Percentiles rank a stretch among this genome's conserved stretches.
phyloP scores from a whole-genome alignment of 2,888 invertebrate species.

The Brachyptera putata region DNA sequence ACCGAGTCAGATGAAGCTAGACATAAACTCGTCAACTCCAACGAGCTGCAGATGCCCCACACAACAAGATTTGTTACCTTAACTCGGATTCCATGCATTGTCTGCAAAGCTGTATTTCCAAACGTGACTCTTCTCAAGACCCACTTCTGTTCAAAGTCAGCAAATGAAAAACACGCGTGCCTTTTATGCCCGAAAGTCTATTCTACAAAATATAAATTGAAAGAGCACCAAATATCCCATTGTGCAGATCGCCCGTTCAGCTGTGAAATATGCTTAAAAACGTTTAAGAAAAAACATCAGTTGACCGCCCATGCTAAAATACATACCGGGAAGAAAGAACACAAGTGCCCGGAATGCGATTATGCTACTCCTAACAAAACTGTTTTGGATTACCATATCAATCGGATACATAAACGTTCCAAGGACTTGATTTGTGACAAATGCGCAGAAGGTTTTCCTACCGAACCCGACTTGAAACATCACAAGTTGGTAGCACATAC shows the following conservation, averaged over 20 bases:
- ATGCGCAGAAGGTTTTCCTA: conserved; percentile 23
- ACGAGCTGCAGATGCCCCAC: too few relatives aligned
- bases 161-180: too few relatives aligned
- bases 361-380: conserved; percentile 27
- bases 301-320: conserved; percentile 33
- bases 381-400: conserved; percentile 33
- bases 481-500: conserved; percentile 19
- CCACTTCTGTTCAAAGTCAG: too few relatives aligned
- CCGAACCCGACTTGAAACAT: conserved; percentile 9
- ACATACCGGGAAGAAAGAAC: conserved; percentile 34
- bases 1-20: too few relatives aligned
- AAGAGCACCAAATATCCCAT: conserved; percentile 23
- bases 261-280: conserved; percentile 24
- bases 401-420: conserved; percentile 24
- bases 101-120: too few relatives aligned
- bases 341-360: conserved; percentile 35
- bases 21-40: too few relatives aligned
- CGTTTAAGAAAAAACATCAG: conserved; percentile 23
- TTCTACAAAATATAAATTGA: conserved; percentile 13
- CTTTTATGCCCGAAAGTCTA: too few relatives aligned
- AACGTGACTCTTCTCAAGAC: too few relatives aligned
- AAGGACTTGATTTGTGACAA: conserved; percentile 16
- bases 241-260: conserved; percentile 22
- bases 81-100: too few relatives aligned
- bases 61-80: too few relatives aligned